phyloP scores from a whole-genome alignment of 2,888 invertebrate species.

The Drosophila kuntzei region DNA sequence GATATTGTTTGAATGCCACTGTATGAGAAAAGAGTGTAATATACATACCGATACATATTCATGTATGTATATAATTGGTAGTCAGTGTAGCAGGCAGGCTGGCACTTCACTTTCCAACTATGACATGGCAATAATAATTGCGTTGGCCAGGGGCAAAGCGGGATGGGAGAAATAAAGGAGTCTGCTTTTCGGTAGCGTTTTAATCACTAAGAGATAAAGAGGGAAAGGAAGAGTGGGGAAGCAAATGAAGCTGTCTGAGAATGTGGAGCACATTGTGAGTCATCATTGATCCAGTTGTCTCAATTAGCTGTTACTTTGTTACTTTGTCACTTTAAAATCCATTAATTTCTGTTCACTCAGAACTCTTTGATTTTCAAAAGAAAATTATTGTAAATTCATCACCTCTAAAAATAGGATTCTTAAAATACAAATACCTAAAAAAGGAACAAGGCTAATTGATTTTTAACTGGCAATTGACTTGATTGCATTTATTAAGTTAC shows the following conservation, averaged over 20 bases:
- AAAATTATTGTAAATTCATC: too few relatives aligned
- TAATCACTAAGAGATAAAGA: constrained; percentile 30
- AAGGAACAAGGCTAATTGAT: too few relatives aligned
- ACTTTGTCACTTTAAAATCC: constrained; percentile 41
- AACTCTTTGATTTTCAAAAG: background rate
- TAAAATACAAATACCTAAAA: too few relatives aligned
- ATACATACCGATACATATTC: constrained; percentile 16
- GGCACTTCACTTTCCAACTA: constrained; percentile 79
- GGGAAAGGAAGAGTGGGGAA: background rate
- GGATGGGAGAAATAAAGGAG: constrained; percentile 1
- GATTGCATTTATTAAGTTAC: background rate
- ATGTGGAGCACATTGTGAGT: constrained; percentile 60
- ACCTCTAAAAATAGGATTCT: too few relatives aligned
- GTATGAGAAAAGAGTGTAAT: constrained; percentile 44
- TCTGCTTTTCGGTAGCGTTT: constrained; percentile 62
- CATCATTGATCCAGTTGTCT: constrained; percentile 67
- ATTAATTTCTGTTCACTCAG: constrained; percentile 28
- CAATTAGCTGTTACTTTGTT: constrained; percentile 70
- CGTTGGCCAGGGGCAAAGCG: constrained; percentile 30
- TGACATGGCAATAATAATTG: constrained; percentile 82
- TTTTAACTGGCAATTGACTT: background rate
- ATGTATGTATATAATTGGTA: constrained; percentile 64
- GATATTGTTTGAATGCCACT: constrained; percentile 82
- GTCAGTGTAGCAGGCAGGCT: constrained; percentile 47
- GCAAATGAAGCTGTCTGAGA: constrained; percentile 19